These are phyloP conservation scores for Alectura lathami DNA, from an alignment of 2,113 vertebrate species.

Conservation along the genomic window DNA sequence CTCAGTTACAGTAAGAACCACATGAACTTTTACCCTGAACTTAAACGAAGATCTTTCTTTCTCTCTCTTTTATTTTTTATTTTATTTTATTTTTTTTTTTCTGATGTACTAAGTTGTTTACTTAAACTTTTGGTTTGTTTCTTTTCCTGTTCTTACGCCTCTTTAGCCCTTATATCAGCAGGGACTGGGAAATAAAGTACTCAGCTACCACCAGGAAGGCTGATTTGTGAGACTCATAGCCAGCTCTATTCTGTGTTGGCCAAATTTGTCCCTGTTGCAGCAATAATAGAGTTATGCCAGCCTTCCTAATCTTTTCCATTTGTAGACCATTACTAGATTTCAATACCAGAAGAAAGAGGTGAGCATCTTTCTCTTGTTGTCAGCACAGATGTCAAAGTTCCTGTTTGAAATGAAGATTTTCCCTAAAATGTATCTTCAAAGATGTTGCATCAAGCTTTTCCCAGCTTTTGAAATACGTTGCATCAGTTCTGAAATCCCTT, in stretches of 20 bases:
- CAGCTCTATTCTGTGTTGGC: neutral
- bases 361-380: neutral
- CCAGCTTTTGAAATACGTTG: neutral
- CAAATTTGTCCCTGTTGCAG: conserved; percentile 2
- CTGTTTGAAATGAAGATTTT: neutral
- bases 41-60: conserved; percentile 28
- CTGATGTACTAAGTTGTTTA: conserved; percentile 42
- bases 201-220: conserved; percentile 47
- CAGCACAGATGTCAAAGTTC: neutral
- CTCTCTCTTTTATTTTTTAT: rapidly evolving
- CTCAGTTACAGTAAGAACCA: conserved; percentile 39
- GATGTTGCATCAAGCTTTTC: neutral
- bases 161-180: conserved; percentile 38
- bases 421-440: neutral
- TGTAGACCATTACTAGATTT: neutral
- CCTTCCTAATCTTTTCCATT: conserved; percentile 12
- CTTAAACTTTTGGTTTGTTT: conserved; percentile 71
- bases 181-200: conserved; percentile 8
- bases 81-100: neutral
- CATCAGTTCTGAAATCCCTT: neutral
- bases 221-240: neutral
- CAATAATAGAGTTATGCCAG: neutral
- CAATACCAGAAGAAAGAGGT: neutral
- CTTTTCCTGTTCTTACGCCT: conserved; percentile 42
- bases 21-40: conserved; percentile 61